Evolutionary conservation across 2,888 invertebrate genomes (phyloP).

Genomic region (Himalopsyche japonica): DNA sequence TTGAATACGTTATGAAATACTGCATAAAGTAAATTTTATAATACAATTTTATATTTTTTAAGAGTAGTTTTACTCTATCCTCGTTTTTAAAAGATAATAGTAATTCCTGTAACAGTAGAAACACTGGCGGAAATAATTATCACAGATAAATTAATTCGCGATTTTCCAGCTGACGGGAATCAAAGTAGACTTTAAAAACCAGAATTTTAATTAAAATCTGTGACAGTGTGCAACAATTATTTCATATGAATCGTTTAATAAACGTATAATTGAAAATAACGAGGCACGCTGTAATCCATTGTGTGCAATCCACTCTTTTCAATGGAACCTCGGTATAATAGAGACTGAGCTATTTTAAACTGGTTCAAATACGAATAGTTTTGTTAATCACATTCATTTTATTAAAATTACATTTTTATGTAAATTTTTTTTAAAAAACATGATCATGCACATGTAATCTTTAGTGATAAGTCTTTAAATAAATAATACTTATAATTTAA

Average conservation of each 20-base stretch:
- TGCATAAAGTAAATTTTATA: too few species aligned
- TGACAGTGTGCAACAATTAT: not conserved
- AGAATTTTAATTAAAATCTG: not conserved
- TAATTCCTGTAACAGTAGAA: too few species aligned
- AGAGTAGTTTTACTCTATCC: too few species aligned
- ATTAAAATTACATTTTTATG: not conserved
- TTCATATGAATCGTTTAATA: not conserved
- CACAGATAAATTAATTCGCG: not conserved
- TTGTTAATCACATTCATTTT: not conserved
- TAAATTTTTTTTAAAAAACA: too few species aligned
- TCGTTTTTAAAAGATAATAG: too few species aligned
- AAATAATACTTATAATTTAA: too few species aligned
- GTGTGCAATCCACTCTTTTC: not conserved
- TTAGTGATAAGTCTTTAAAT: too few species aligned
- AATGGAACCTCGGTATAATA: not conserved
- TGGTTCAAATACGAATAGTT: not conserved
- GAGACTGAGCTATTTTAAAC: not conserved
- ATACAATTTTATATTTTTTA: too few species aligned
- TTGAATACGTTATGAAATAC: too few species aligned
- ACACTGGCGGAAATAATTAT: not conserved
- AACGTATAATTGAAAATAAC: not conserved
- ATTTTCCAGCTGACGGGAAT: not conserved
- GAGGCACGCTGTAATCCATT: not conserved
- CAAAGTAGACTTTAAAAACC: not conserved
- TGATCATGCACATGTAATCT: too few species aligned